Conservation (phyloP, 1,140 invertebrate genomes). For the Orius laevigatus region DNA sequence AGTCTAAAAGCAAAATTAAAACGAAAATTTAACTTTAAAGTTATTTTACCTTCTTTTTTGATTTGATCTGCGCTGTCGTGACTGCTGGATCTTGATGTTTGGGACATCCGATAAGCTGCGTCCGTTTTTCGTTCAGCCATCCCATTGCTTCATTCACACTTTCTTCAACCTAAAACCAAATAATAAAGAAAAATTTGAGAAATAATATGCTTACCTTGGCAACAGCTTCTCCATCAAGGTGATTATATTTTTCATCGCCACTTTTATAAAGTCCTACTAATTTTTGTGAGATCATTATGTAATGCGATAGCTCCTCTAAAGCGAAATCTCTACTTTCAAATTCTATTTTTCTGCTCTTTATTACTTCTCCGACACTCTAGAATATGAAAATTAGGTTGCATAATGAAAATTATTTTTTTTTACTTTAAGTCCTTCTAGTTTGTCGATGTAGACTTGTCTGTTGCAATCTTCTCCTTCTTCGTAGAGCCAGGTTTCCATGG, state of each 20-base stretch:
- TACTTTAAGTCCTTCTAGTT: slow-evolving; percentile 45
- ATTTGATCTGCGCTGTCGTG: slow-evolving; percentile 54
- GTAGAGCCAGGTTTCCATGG: slow-evolving; percentile 92
- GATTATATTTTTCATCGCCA: slow-evolving; percentile 65
- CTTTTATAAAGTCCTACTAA: slow-evolving; percentile 44
- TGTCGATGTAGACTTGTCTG: slow-evolving; percentile 60
- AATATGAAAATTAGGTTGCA: slow-evolving; percentile 28
- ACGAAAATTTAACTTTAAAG: neutral
- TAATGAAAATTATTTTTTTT: slow-evolving; percentile 8
- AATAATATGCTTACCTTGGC: slow-evolving; percentile 13
- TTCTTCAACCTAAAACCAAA: slow-evolving; percentile 22
- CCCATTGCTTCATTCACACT: slow-evolving; percentile 31
- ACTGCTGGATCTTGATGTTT: slow-evolving; percentile 51
- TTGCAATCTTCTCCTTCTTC: slow-evolving; percentile 84
- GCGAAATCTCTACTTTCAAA: slow-evolving; percentile 54
- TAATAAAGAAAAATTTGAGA: neutral
- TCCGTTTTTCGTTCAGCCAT: slow-evolving; percentile 21
- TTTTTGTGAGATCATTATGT: slow-evolving; percentile 58
- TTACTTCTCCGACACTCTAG: slow-evolving; percentile 61
- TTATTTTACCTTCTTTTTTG: slow-evolving; percentile 46
- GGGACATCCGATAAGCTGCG: slow-evolving; percentile 37
- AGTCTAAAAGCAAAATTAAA: slow-evolving; percentile 28
- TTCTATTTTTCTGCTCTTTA: slow-evolving; percentile 62
- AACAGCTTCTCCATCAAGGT: slow-evolving; percentile 64
- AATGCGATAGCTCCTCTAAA: slow-evolving; percentile 55